Evolutionary conservation across 37 sponge, comb jelly and placozoan species (phyloP), one percentile per base, ranked within the genome.

Genomic region (Geodia barretti): DNA sequence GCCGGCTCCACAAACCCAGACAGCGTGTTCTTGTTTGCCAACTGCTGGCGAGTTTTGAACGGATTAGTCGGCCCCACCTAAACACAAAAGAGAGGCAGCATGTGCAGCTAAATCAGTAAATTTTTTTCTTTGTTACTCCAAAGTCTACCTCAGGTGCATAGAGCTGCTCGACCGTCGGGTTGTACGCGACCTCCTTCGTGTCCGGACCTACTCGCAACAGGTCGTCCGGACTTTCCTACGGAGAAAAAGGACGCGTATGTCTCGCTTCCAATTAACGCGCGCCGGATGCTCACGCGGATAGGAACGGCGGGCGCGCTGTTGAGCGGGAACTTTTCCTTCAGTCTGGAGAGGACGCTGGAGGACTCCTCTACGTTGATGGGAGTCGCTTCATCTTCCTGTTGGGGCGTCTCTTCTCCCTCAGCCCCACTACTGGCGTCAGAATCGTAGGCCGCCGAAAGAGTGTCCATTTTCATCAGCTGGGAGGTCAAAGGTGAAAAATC

Each of bases 31-130:
- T 98, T 98, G 14, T 70, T 62, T 1, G 96, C 99, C 40, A 67
- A 43, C 66, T 93, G 92, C 67, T 92, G 92, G 17, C 77, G 62
- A 2, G 96, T 92, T 71, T 92, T 94, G 82, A 83, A 89, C 24
- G 99, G 99, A 78, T 98, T 96, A 0, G 60, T 76, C 23, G 99
- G 99, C 9, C 99, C 99, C 1, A 93, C 87, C 93, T 94, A 74
- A 47, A 14, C 54, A 47, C 11, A 17, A 47, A 8, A 79, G 28
- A 26, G 17, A 58, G 20, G 65, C 24, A 76, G 21, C 19, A 39
- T 21, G n/a, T n/a, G n/a, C n/a, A n/a, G n/a, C n/a, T n/a, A n/a
- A n/a, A n/a, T n/a, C n/a, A n/a, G n/a, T n/a, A n/a, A n/a, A n/a
- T n/a, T n/a, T n/a, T n/a, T n/a, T n/a, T n/a, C n/a, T n/a, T n/a